These are phyloP conservation scores for Ursus arctos DNA, from an alignment of 2,113 vertebrate species.

Conservation along the genomic window DNA sequence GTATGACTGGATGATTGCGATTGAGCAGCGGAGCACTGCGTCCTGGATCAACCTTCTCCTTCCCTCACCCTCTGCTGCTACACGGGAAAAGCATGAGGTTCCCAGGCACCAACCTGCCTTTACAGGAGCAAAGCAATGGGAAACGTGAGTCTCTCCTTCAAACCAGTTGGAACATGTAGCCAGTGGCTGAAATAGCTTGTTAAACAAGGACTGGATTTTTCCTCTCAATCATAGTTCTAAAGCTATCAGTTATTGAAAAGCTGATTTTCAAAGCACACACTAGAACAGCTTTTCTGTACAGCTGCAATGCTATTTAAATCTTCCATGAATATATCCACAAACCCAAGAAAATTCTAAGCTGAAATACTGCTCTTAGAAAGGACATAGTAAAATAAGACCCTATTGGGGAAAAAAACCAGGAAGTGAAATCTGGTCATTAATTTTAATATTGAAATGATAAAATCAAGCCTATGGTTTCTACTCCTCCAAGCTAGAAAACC, in stretches of 20 bases:
- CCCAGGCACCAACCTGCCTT: neutral
- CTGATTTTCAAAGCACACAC: conserved; percentile 83
- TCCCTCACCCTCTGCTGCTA: neutral
- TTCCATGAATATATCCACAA: conserved; percentile 81
- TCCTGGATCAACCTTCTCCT: neutral
- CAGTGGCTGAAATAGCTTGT: conserved; percentile 63
- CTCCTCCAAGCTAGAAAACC: neutral
- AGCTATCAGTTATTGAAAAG: conserved; percentile 85
- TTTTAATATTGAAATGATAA: conserved; percentile 66
- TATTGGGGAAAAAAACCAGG: conserved; percentile 13
- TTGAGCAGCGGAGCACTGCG: neutral
- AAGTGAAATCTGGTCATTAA: conserved; percentile 62
- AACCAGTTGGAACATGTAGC: conserved; percentile 42
- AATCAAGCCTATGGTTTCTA: neutral
- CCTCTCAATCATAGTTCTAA: conserved; percentile 78
- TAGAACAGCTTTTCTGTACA: conserved; percentile 84
- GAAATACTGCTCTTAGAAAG: conserved; percentile 79
- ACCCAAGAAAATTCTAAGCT: conserved; percentile 79
- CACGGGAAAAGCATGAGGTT: neutral
- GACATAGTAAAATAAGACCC: conserved; percentile 76
- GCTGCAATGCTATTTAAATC: conserved; percentile 86
- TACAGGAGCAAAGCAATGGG: neutral
- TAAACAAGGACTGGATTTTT: conserved; percentile 75
- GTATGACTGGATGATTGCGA: neutral
- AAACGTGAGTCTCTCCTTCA: neutral